Conservation (phyloP, 2,797 vertebrate genomes). For the Mormyrus hasselquistii region DNA sequence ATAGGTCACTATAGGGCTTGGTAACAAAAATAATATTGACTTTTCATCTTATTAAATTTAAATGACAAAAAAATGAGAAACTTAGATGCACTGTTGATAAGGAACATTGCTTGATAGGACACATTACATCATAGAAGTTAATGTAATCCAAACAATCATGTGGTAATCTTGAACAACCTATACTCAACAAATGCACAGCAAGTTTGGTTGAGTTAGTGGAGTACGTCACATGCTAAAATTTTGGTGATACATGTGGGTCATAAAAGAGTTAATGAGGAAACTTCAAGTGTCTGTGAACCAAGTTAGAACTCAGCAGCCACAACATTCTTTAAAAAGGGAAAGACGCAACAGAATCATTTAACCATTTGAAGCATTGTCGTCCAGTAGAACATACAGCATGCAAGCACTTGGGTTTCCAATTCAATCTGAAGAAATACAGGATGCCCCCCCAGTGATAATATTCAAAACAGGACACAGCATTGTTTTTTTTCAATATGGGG, state of each 20-base stretch:
- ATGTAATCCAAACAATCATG: background rate
- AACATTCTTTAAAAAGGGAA: background rate
- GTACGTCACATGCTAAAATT: background rate
- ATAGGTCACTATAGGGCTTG: background rate
- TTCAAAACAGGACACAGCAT: too few relatives aligned
- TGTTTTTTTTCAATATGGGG: too few relatives aligned
- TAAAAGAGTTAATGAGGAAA: background rate
- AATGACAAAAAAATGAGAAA: background rate
- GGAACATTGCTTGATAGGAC: background rate
- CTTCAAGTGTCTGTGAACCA: background rate
- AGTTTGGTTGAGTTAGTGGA: background rate
- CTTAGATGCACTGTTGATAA: background rate
- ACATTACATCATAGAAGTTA: background rate
- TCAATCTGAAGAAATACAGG: background rate
- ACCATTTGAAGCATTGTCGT: background rate
- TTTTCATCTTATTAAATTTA: background rate
- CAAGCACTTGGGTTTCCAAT: background rate
- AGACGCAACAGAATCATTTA: too few relatives aligned
- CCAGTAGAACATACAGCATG: background rate
- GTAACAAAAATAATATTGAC: background rate
- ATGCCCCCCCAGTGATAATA: background rate
- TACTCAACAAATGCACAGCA: background rate
- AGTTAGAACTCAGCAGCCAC: background rate
- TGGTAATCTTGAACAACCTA: background rate
- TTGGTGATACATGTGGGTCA: background rate